Conservation (phyloP, 2,113 vertebrate genomes). For the Mandrillus leucophaeus region DNA sequence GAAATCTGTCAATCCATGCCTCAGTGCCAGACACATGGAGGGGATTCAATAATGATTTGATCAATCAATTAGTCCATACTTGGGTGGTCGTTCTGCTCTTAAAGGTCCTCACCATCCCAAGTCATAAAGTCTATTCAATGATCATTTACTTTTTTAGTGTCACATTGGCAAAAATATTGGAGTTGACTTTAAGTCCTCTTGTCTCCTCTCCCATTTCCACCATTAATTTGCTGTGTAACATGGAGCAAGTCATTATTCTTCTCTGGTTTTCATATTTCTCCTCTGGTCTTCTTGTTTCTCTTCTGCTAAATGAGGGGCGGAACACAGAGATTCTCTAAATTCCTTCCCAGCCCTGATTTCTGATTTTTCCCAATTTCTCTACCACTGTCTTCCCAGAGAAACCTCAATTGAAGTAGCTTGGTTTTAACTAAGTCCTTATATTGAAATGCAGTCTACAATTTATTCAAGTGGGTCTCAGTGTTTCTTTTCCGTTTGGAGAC, state of each 20-base stretch:
- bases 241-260: neutral
- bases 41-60: neutral
- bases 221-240: neutral
- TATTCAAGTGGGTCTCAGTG: conserved; percentile 67
- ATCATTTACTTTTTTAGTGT: neutral
- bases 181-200: neutral
- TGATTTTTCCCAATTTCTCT: conserved; percentile 54
- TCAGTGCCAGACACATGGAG: neutral
- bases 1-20: no score
- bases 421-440: conserved; percentile 73
- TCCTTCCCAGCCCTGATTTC: conserved; percentile 44
- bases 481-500: conserved; percentile 54
- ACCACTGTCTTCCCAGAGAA: conserved; percentile 35
- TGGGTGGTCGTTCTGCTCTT: neutral
- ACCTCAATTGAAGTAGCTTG: conserved; percentile 70
- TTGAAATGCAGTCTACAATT: conserved; percentile 74
- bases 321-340: neutral
- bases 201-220: neutral
- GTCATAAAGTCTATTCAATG: neutral
- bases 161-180: neutral
- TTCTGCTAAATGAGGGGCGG: neutral
- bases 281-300: neutral
- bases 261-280: neutral
- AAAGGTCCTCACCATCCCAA: neutral
- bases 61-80: neutral